phyloP scores from a whole-genome alignment of 2,888 invertebrate species.

The Aphodius sticticus region DNA sequence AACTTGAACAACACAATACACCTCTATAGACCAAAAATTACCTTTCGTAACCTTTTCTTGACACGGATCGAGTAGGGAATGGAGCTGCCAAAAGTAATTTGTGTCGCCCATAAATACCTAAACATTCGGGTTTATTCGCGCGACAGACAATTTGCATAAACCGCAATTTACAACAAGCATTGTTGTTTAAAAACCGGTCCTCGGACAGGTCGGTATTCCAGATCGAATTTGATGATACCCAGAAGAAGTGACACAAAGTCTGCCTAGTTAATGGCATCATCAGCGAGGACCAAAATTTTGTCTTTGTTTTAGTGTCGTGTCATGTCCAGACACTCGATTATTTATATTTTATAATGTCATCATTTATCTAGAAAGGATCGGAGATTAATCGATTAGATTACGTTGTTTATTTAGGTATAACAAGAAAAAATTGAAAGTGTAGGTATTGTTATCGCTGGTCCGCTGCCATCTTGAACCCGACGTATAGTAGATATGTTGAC shows the following conservation, averaged over 20 bases:
- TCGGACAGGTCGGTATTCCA: not conserved
- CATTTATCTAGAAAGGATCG: no score
- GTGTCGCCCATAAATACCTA: conserved; percentile 4
- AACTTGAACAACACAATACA: not conserved
- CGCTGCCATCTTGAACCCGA: no score
- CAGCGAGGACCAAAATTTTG: not conserved
- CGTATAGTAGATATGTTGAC: no score
- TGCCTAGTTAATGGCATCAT: not conserved
- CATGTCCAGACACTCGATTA: not conserved
- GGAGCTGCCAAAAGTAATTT: not conserved
- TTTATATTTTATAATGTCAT: no score
- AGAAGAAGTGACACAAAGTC: not conserved
- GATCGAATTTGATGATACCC: not conserved
- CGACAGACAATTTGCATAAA: conserved; percentile 4
- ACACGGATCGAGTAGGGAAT: not conserved
- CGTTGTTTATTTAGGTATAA: no score
- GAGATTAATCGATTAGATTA: no score
- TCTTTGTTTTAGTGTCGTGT: not conserved
- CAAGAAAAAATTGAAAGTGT: no score
- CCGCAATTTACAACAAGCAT: not conserved
- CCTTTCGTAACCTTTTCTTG: not conserved
- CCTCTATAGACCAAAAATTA: not conserved
- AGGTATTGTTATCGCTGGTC: no score
- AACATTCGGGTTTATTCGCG: not conserved
- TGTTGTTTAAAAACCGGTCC: not conserved